Conservation (phyloP, 2,888 invertebrate species). For the Synanthedon myopaeformis region DNA sequence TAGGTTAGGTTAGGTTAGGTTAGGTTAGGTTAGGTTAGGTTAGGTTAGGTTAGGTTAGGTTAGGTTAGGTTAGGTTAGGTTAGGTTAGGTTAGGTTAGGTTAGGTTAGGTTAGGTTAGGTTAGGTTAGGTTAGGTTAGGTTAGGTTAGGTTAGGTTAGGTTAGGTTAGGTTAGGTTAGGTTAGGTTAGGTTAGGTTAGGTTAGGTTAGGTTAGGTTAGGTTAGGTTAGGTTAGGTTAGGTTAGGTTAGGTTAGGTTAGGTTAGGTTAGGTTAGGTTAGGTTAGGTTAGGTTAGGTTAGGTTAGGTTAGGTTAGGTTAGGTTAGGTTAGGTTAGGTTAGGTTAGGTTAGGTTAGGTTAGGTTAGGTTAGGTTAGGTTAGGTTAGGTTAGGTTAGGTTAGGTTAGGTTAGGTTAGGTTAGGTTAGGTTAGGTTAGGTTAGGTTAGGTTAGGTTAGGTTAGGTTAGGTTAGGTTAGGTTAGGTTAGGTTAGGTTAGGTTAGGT, state of each 20-base stretch:
- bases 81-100: not conserved
- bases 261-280: conserved; percentile 7
- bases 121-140: conserved; percentile 9
- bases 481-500: not conserved
- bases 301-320: conserved; percentile 8
- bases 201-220: not conserved
- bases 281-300: conserved; percentile 7
- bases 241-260: conserved; percentile 5
- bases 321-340: conserved; percentile 8
- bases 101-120: conserved; percentile 8
- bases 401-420: conserved; percentile 12
- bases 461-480: not conserved
- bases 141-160: conserved; percentile 10
- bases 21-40: not conserved
- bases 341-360: conserved; percentile 6
- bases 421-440: conserved; percentile 9
- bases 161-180: conserved; percentile 7
- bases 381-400: conserved; percentile 10
- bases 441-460: not conserved
- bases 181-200: conserved; percentile 1
- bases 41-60: not conserved
- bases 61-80: not conserved
- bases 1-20: not conserved
- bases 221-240: conserved; percentile 4
- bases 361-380: conserved; percentile 9